A percentile compares a stretch with the other conserved stretches of the same genome.
Conservation (phyloP, 2,888 invertebrate genomes). For the Thera obeliscata region DNA sequence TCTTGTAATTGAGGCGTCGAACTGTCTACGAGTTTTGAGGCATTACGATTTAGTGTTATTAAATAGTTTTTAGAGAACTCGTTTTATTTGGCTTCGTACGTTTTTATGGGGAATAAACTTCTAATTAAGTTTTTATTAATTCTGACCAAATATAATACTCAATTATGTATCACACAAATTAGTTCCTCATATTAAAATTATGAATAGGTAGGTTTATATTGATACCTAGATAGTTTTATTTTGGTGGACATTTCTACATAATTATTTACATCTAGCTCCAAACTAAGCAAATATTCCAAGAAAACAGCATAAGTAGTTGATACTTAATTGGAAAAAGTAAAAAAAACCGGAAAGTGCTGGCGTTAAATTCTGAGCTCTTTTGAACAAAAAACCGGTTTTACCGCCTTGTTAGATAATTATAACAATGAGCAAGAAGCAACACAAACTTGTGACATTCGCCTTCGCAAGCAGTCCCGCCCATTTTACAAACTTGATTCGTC, state of each 20-base stretch:
- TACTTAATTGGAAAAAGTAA: no score
- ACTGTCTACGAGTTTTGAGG: constrained; percentile 35
- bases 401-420: background rate
- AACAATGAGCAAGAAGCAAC: constrained; percentile 2
- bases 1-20: constrained; percentile 39
- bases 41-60: constrained; percentile 28
- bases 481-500: constrained; percentile 77
- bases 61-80: constrained; percentile 27
- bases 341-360: no score
- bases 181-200: background rate
- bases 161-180: no score
- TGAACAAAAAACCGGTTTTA: background rate
- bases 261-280: no score
- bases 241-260: background rate
- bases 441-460: constrained; percentile 57
- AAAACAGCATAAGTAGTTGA: no score
- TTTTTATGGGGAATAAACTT: constrained; percentile 22
- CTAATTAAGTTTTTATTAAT: constrained; percentile 7
- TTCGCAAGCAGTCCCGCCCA: constrained; percentile 71
- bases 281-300: no score
- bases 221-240: background rate
- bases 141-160: background rate
- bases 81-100: constrained; percentile 20
- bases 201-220: background rate
- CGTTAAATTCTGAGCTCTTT: no score